Conservation (phyloP, 2,888 invertebrate species). For the Leucania comma region DNA sequence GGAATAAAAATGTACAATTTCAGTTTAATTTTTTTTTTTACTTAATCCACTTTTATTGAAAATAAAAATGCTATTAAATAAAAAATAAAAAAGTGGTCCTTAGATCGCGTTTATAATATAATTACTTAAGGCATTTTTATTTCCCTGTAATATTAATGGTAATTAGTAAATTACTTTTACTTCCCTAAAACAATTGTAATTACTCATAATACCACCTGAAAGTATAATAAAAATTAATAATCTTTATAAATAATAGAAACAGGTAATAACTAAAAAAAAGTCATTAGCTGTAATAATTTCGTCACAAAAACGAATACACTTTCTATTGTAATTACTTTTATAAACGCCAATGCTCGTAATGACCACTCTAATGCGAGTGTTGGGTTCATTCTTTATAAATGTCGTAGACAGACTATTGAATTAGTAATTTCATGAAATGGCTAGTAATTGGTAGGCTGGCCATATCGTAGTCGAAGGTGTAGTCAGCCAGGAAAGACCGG, state of each 20-base stretch:
- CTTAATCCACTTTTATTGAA: not conserved
- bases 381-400: constrained; percentile 63
- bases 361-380: constrained; percentile 82
- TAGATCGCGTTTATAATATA: not conserved
- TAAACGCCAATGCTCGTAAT: constrained; percentile 78
- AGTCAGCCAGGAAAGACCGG: no score
- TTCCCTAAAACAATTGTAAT: constrained; percentile 19
- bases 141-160: not conserved
- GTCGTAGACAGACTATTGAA: not conserved
- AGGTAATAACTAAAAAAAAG: constrained; percentile 63
- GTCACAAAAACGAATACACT: constrained; percentile 77
- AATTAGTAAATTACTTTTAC: constrained; percentile 2
- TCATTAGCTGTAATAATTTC: constrained; percentile 68
- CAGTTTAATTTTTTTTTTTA: no score
- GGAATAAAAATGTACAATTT: no score
- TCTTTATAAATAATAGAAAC: constrained; percentile 56
- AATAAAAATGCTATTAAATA: not conserved
- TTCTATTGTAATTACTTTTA: constrained; percentile 83
- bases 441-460: no score
- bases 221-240: constrained; percentile 40
- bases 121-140: constrained; percentile 20
- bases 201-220: constrained; percentile 42
- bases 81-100: not conserved
- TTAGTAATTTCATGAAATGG: not conserved
- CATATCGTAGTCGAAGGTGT: no score